These are phyloP conservation scores for Atta texana DNA, from an alignment of 1,140 invertebrate genomes.

Conservation along the genomic window DNA sequence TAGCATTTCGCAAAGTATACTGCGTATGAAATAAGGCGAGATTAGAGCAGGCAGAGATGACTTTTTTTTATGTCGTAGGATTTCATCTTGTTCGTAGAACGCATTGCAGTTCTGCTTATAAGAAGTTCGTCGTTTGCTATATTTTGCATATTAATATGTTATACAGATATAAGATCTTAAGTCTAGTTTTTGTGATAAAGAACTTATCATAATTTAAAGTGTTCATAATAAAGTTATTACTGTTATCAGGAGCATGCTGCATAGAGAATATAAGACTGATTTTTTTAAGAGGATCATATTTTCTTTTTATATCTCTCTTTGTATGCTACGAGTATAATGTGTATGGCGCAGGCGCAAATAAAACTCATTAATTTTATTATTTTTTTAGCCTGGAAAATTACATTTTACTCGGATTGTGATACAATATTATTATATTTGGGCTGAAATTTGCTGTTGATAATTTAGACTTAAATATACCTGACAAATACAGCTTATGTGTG, in stretches of 20 bases:
- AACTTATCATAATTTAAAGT: neutral
- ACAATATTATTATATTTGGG: neutral
- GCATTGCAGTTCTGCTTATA: too few species aligned
- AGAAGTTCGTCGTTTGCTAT: neutral
- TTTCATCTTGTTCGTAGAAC: neutral
- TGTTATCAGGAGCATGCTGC: neutral
- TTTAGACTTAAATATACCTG: neutral
- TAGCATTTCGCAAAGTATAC: neutral
- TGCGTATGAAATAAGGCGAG: neutral
- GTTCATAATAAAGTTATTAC: neutral
- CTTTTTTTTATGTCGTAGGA: constrained; percentile 19
- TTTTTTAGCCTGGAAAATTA: neutral
- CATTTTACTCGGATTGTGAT: neutral
- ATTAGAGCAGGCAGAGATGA: neutral
- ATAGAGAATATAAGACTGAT: neutral
- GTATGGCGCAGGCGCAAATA: neutral
- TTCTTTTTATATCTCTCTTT: neutral
- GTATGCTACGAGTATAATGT: too few species aligned
- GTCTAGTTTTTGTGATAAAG: neutral
- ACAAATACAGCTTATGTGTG: neutral
- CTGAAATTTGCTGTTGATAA: constrained; percentile 12
- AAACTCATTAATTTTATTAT: neutral
- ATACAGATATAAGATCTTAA: neutral
- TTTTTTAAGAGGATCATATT: neutral
- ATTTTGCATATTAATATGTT: neutral